Percentiles rank a stretch among this genome's conserved stretches.
These are phyloP conservation scores for Bombyx mandarina DNA, from an alignment of 1,140 invertebrate genomes.

Conservation along the genomic window DNA sequence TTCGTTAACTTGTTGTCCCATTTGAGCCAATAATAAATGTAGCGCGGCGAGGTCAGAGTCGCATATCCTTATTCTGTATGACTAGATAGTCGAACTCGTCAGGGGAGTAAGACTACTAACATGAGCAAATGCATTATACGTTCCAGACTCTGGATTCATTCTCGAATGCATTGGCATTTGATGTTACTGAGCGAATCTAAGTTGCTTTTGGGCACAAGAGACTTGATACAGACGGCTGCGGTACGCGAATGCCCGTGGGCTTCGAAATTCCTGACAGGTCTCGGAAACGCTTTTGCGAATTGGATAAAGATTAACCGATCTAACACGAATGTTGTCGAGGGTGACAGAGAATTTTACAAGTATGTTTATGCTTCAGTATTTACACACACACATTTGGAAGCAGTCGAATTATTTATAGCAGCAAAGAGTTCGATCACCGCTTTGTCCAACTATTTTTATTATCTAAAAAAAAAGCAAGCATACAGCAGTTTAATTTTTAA, in stretches of 20 bases:
- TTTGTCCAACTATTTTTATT: too few relatives aligned
- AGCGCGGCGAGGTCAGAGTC: too few relatives aligned
- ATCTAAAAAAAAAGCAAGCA: too few relatives aligned
- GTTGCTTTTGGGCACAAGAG: constrained; percentile 36
- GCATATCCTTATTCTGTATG: too few relatives aligned
- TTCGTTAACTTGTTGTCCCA: too few relatives aligned
- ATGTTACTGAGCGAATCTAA: constrained; percentile 42
- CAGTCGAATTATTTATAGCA: too few relatives aligned
- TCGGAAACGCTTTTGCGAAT: constrained; percentile 36
- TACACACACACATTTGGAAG: background rate
- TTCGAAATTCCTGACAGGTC: constrained; percentile 27
- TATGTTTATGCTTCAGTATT: constrained; percentile 13
- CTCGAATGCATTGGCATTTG: constrained; percentile 41
- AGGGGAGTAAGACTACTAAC: too few relatives aligned
- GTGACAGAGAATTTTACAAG: constrained; percentile 49
- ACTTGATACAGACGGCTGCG: constrained; percentile 36
- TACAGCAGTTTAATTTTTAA: too few relatives aligned
- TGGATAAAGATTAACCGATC: constrained; percentile 36
- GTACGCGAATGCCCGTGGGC: constrained; percentile 51
- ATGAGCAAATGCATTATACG: too few relatives aligned
- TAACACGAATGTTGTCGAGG: constrained; percentile 12
- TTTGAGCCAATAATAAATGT: too few relatives aligned
- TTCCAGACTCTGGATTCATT: constrained; percentile 50
- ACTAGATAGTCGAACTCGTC: too few relatives aligned
- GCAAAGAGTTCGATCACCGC: too few relatives aligned